A percentile compares a stretch with the other conserved stretches of the same genome.
Evolutionary conservation across 2,113 vertebrate genomes (phyloP).

Genomic region (Pteropus alecto): DNA sequence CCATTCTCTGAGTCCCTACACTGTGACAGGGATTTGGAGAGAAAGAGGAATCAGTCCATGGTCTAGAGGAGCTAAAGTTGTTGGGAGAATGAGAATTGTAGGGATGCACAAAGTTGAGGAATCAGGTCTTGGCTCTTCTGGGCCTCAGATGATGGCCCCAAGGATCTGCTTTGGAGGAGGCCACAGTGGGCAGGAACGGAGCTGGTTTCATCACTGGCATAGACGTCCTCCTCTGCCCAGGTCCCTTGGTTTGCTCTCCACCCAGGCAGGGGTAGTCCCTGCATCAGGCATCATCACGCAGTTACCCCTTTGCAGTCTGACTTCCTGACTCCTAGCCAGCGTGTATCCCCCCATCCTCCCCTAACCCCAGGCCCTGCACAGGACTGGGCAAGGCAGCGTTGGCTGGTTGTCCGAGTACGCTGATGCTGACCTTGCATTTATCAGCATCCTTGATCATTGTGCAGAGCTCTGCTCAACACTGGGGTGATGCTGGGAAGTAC

Average conservation of each 20-base stretch:
- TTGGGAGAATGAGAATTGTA: neutral
- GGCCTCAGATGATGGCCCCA: neutral
- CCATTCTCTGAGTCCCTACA: neutral
- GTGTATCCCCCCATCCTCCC: neutral
- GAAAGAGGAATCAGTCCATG: neutral
- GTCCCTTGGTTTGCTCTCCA: neutral
- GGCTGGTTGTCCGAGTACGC: neutral
- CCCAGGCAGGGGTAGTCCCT: neutral
- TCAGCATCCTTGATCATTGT: neutral
- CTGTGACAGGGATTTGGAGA: neutral
- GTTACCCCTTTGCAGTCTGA: neutral
- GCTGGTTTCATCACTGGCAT: neutral
- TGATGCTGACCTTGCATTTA: neutral
- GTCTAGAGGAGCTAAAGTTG: neutral
- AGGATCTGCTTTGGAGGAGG: neutral
- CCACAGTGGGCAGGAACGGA: fast-evolving
- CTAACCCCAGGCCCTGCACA: fast-evolving
- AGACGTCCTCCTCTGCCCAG: neutral
- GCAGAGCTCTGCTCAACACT: neutral
- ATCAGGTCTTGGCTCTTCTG: neutral
- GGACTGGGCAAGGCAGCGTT: neutral
- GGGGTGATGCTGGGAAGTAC: neutral
- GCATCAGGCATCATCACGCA: too few species aligned
- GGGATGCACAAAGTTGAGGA: neutral
- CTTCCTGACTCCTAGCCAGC: neutral